Percentiles rank a stretch among this genome's conserved stretches.
Conservation (phyloP, 2,888 invertebrate species). For the Helobdella robusta region DNA sequence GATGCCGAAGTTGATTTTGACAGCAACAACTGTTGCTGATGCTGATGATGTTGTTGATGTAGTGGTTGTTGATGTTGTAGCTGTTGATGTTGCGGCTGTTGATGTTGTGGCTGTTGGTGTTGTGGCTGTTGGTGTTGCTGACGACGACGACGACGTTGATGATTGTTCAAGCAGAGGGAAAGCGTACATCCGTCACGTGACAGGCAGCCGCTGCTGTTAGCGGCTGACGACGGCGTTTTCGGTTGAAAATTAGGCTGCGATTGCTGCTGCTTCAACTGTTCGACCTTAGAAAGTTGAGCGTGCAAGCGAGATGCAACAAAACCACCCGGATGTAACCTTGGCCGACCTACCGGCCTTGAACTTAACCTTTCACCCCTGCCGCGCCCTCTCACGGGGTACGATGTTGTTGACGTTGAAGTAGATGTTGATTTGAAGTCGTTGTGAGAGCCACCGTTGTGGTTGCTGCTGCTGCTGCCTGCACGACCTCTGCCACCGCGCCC, state of each 20-base stretch:
- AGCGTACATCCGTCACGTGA: conserved; percentile 12
- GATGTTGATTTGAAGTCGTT: no score
- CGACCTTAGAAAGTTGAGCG: neutral
- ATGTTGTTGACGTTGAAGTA: neutral
- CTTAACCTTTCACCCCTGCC: conserved; percentile 19
- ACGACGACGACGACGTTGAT: neutral
- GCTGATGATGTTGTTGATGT: no score
- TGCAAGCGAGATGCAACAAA: conserved; percentile 15
- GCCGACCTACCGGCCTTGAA: conserved; percentile 18
- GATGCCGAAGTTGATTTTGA: no score
- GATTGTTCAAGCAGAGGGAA: neutral
- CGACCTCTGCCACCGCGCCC: conserved; percentile 12
- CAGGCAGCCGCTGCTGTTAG: no score
- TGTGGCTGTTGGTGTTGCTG: neutral
- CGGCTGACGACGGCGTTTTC: no score
- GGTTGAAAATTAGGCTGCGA: no score
- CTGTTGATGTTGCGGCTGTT: no score
- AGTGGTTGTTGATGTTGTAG: no score
- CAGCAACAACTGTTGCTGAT: no score
- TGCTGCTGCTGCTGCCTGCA: neutral
- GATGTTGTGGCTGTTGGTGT: no score
- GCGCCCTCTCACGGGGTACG: conserved; percentile 6
- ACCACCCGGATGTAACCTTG: conserved; percentile 20
- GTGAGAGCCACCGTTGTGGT: neutral
- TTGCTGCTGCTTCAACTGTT: neutral